Conservation (phyloP, 2,797 vertebrate species). For the Arrhamphus sclerolepis region DNA sequence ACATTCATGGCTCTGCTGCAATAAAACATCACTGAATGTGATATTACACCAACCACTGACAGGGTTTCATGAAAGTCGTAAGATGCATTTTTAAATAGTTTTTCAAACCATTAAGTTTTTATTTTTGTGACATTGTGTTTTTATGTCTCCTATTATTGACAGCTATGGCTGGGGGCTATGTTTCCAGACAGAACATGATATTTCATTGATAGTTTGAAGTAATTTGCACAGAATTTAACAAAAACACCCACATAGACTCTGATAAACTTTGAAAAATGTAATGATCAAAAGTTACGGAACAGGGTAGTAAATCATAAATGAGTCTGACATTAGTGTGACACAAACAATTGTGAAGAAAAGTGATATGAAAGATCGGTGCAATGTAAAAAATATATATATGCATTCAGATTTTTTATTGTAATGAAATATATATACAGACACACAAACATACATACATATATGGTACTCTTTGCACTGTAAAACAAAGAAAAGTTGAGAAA, state of each 20-base stretch:
- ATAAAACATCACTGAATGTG: too few relatives aligned
- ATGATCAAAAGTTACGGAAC: neutral
- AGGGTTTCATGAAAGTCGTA: neutral
- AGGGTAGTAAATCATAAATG: too few relatives aligned
- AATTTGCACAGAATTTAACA: neutral
- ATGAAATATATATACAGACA: too few relatives aligned
- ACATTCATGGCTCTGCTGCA: too few relatives aligned
- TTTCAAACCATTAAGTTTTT: constrained; percentile 1
- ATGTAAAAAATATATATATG: too few relatives aligned
- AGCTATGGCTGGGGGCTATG: neutral
- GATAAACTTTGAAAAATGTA: neutral
- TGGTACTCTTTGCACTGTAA: too few relatives aligned
- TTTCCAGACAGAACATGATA: neutral
- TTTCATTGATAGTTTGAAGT: neutral
- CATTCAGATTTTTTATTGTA: too few relatives aligned
- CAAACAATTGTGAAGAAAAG: too few relatives aligned
- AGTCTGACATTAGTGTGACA: too few relatives aligned
- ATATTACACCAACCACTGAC: neutral
- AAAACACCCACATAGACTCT: neutral
- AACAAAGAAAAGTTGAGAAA: too few relatives aligned
- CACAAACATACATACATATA: too few relatives aligned
- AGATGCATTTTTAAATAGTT: neutral
- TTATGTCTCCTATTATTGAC: neutral
- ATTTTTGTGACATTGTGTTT: neutral
- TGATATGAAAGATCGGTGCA: too few relatives aligned